Percentiles rank a stretch among this genome's conserved stretches.
Conservation (phyloP, 2,888 invertebrate genomes). For the Eudemis profundana region DNA sequence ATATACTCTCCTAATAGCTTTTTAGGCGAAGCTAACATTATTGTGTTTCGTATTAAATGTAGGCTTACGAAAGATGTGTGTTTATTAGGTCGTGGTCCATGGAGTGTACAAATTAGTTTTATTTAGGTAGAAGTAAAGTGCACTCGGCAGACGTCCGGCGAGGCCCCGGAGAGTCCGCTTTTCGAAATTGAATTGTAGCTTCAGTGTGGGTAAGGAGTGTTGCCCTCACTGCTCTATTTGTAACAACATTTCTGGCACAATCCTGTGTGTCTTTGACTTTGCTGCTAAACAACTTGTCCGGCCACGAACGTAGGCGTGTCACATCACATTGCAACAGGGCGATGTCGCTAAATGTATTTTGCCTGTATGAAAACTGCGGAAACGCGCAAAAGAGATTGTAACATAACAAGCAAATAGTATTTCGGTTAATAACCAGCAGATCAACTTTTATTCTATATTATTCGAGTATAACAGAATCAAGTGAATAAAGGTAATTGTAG, state of each 20-base stretch:
- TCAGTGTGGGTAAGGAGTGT: conserved; percentile 28
- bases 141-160: conserved; percentile 35
- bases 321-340: neutral
- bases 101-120: conserved; percentile 39
- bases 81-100: conserved; percentile 9
- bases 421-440: no score
- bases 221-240: conserved; percentile 21
- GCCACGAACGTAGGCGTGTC: neutral
- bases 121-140: conserved; percentile 39
- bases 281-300: conserved; percentile 20
- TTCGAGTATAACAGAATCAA: no score
- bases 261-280: conserved; percentile 36
- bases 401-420: no score
- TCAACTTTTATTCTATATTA: no score
- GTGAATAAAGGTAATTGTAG: no score
- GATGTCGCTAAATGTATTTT: neutral
- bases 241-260: conserved; percentile 26
- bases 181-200: conserved; percentile 39
- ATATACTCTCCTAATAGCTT: neutral
- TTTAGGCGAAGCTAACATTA: conserved; percentile 6
- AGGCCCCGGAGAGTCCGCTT: conserved; percentile 29
- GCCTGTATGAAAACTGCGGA: no score
- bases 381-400: neutral
- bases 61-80: neutral
- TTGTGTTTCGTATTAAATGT: conserved; percentile 7